Conservation (phyloP, 2,113 vertebrate genomes). For the Excalfactoria chinensis region DNA sequence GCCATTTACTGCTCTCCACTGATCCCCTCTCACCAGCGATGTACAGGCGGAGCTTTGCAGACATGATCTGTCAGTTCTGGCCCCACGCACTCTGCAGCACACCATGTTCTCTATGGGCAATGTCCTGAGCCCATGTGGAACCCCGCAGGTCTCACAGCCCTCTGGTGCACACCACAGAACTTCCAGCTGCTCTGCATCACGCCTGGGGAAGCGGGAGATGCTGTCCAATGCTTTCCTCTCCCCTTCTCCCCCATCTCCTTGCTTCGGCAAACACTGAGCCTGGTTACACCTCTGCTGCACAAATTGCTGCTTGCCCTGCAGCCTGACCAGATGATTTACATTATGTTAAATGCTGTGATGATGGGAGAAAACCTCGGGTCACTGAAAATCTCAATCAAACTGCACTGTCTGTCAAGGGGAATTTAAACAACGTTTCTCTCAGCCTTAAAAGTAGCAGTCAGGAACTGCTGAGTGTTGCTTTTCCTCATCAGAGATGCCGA, state of each 20-base stretch:
- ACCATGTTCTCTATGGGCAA: not conserved
- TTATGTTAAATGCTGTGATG: not conserved
- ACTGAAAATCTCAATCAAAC: slow-evolving; percentile 39
- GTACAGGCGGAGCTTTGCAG: not conserved
- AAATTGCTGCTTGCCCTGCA: not conserved
- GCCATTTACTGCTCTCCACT: not conserved
- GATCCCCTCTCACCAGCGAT: not conserved
- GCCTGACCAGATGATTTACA: not conserved
- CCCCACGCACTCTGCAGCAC: not conserved
- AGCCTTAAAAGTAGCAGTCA: not conserved
- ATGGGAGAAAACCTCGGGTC: slow-evolving; percentile 32
- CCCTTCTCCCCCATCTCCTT: not conserved
- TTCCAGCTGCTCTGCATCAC: not conserved
- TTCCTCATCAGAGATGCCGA: not conserved
- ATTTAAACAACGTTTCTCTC: not conserved
- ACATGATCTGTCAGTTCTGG: not conserved
- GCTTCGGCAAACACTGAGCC: not conserved
- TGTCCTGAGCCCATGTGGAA: not conserved
- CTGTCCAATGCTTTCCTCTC: not conserved
- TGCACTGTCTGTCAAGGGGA: not conserved
- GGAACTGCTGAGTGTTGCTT: slow-evolving; percentile 4
- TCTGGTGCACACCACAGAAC: fast-evolving
- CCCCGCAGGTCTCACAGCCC: not conserved
- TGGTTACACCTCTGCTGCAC: not conserved
- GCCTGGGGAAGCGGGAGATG: not conserved